Evolutionary conservation across 2,113 vertebrate species (phyloP).

Genomic region (Chauna torquata): DNA sequence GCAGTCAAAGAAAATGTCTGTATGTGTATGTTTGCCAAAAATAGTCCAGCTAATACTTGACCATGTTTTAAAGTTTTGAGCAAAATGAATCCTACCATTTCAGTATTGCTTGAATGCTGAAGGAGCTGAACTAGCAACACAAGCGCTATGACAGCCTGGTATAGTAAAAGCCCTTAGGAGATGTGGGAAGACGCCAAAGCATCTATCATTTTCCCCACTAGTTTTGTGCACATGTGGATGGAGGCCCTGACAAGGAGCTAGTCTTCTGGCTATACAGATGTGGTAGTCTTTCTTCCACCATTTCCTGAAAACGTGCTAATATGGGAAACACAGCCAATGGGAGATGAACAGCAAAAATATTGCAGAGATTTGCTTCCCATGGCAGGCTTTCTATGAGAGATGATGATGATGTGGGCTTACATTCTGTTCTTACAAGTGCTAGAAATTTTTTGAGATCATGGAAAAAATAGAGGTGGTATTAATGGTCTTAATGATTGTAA

Average conservation of each 20-base stretch:
- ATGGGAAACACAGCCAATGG: neutral
- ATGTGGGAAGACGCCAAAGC: neutral
- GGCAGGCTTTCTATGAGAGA: neutral
- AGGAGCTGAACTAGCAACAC: neutral
- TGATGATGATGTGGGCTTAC: neutral
- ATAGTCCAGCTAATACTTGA: neutral
- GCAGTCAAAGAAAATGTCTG: slow-evolving; percentile 9
- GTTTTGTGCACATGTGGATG: neutral
- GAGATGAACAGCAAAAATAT: neutral
- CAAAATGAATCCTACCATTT: neutral
- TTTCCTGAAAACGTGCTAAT: neutral
- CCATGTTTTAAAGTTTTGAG: neutral
- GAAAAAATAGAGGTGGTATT: neutral
- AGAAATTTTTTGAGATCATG: neutral
- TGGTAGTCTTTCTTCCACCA: neutral
- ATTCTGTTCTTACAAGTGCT: neutral
- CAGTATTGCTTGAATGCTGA: neutral
- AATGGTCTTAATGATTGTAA: neutral
- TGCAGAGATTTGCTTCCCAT: neutral
- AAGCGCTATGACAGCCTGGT: neutral
- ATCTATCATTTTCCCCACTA: neutral
- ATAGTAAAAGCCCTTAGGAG: neutral
- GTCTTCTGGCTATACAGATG: neutral
- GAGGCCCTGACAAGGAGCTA: neutral
- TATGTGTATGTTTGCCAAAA: slow-evolving; percentile 11